Evolutionary conservation across 2,888 invertebrate genomes (phyloP).

Genomic region (Troides aeacus): DNA sequence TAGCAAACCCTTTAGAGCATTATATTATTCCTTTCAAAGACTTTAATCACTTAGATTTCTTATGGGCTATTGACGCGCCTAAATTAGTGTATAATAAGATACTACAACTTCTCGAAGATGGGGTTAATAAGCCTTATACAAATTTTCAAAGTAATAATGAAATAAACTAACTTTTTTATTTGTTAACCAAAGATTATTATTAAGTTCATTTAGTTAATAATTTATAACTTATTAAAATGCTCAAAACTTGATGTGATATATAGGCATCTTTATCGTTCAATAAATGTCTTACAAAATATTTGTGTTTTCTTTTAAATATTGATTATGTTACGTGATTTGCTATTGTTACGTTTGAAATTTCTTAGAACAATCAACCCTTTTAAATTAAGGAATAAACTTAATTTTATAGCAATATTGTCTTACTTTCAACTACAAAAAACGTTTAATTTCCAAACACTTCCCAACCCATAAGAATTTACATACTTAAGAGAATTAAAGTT

Average conservation of each 20-base stretch:
- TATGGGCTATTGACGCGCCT: conserved; percentile 83
- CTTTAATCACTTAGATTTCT: conserved; percentile 87
- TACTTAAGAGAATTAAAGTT: no score
- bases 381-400: background rate
- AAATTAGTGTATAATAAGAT: conserved; percentile 79
- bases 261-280: background rate
- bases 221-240: background rate
- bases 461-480: no score
- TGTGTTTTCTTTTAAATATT: background rate
- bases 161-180: background rate
- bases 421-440: no score
- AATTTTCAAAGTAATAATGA: conserved; percentile 2
- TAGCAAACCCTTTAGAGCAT: conserved; percentile 79
- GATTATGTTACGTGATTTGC: no score
- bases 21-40: conserved; percentile 81
- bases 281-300: background rate
- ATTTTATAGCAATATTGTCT: background rate
- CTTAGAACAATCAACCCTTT: background rate
- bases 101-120: conserved; percentile 66
- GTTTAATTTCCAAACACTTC: no score
- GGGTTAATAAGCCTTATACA: conserved; percentile 33
- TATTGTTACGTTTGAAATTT: no score
- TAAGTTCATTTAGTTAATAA: background rate
- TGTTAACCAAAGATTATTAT: background rate
- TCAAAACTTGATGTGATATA: background rate